Conservation (phyloP, 2,888 invertebrate genomes). For the Vandiemenella viatica region DNA sequence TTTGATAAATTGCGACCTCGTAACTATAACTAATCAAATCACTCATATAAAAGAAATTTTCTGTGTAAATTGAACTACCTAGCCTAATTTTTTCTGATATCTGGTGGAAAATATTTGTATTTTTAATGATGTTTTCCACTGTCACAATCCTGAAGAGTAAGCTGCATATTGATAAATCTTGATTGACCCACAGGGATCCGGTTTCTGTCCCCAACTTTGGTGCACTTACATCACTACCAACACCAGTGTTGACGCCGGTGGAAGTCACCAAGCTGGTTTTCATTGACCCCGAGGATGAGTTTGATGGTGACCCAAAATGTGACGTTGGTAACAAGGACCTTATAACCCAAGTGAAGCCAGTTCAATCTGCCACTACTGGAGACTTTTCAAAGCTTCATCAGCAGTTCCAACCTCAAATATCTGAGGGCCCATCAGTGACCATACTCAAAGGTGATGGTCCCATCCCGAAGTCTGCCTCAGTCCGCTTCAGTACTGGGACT, state of each 20-base stretch:
- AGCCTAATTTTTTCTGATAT: too few relatives aligned
- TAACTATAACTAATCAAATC: too few relatives aligned
- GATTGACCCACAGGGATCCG: conserved; percentile 47
- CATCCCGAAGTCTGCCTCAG: conserved; percentile 40
- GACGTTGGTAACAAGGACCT: conserved; percentile 3
- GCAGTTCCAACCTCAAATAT: conserved; percentile 31
- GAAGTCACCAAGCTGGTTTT: conserved; percentile 54
- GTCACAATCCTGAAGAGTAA: too few relatives aligned
- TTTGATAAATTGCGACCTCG: too few relatives aligned
- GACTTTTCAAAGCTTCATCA: conserved; percentile 36
- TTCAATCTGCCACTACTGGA: conserved; percentile 8
- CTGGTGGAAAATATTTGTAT: too few relatives aligned
- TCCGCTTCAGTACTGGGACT: conserved; percentile 33
- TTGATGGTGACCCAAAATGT: conserved; percentile 22
- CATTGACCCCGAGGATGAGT: conserved; percentile 51
- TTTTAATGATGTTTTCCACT: too few relatives aligned
- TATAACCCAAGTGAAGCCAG: conserved; percentile 14
- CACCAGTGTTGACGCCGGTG: conserved; percentile 48
- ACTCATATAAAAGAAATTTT: too few relatives aligned
- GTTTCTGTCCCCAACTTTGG: conserved; percentile 61
- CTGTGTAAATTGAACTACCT: too few relatives aligned
- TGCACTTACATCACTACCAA: conserved; percentile 40
- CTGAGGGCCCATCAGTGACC: neutral
- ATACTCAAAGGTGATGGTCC: conserved; percentile 16
- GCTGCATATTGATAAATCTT: neutral